A percentile compares a stretch with the other conserved stretches of the same genome.
Conservation (phyloP, 2,113 vertebrate genomes). For the Potamarius usumacintae region DNA sequence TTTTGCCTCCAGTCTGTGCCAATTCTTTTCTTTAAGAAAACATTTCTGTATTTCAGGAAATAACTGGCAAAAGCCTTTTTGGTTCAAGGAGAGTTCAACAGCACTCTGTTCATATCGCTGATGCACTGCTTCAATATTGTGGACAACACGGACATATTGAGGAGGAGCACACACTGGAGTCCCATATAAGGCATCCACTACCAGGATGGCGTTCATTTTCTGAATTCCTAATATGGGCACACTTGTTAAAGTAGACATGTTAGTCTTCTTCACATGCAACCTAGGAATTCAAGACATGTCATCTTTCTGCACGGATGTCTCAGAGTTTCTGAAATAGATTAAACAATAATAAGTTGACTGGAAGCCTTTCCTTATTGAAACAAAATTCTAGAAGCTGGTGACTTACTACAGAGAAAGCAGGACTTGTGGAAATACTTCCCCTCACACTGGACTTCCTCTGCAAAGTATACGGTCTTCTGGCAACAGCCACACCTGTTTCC, state of each 20-base stretch:
- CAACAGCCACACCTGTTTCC: constrained; percentile 93
- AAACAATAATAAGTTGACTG: not conserved
- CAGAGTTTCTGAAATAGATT: constrained; percentile 10
- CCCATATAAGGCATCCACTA: constrained; percentile 45
- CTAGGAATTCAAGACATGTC: constrained; percentile 7
- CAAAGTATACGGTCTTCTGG: constrained; percentile 87
- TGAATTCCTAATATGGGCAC: constrained; percentile 41
- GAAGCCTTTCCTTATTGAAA: not conserved
- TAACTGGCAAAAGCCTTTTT: not conserved
- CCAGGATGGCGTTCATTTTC: constrained; percentile 30
- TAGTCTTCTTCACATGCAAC: constrained; percentile 5
- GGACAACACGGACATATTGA: not conserved
- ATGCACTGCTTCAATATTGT: not conserved
- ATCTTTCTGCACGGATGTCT: not conserved
- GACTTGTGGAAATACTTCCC: constrained; percentile 92
- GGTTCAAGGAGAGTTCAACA: not conserved
- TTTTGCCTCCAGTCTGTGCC: not conserved
- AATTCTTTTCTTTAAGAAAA: not conserved
- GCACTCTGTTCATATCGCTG: not conserved
- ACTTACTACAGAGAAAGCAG: constrained; percentile 97
- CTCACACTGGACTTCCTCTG: constrained; percentile 93
- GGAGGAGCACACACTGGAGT: constrained; percentile 2
- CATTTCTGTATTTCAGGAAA: not conserved
- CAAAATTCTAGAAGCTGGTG: no score
- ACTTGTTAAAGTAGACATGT: constrained; percentile 12